Evolutionary conservation across 2,797 vertebrate genomes (phyloP), one percentile per base, ranked within the genome.

Genomic region (Hirundo rustica): DNA sequence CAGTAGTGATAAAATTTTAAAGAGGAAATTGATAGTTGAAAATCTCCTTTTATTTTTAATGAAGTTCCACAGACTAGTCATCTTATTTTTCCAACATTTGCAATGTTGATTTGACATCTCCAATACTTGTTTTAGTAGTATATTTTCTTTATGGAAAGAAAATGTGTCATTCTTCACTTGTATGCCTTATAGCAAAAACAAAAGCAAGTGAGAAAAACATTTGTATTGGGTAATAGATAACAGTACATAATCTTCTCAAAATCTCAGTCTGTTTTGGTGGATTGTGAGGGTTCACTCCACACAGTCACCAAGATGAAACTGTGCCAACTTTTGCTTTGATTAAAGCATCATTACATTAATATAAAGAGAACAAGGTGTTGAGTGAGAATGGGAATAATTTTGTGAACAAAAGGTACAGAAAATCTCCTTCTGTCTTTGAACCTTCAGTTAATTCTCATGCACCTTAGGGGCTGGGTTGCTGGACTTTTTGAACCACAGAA

Each of bases 1-100:
- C 48, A 78, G 45, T 36, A 93, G 30, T 71, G 68, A 76, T 82
- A 85, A 85, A 87, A 95, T 73, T 88, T 86, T 93, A 84, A 88
- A 85, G 55, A 93, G 82, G 83, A 94, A 88, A 95, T 76, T 53
- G 32, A 72, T 74, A 89, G 72, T 32, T 16, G 4, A 92, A 85
- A 84, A 68, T 38, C 36, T 58, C 53, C 5, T 11, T 68, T 92
- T 66, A 81, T 78, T 93, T 94, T 81, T 84, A 96, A 85, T 79
- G 29, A 65, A 60, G 53, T 76, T 68, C 78, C 44, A 85, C 81
- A 78, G 47, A 34, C 26, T 57, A 84, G 57, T 85, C 20, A 60
- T 76, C 34, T 68, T 80, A 73, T 60, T 94, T 91, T 76, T 75
- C 38, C 19, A 67, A 36, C 6, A 22, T 74, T 83, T 95, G 40